Evolutionary conservation across 1,140 invertebrate genomes (phyloP).

Genomic region (Daktulosphaira vitifoliae): DNA sequence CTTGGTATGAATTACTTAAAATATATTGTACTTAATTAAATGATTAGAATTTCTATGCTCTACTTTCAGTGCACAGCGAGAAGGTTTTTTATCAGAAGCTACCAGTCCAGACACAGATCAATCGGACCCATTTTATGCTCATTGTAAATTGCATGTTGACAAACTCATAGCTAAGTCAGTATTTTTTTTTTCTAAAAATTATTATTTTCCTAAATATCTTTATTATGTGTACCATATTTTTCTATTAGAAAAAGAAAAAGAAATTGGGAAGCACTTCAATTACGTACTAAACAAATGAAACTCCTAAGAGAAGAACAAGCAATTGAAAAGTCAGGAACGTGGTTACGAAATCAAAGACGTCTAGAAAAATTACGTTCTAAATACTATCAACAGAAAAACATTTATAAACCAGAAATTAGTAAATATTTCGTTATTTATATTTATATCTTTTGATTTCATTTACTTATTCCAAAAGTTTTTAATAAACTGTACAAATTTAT

Average conservation of each 20-base stretch:
- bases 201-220: neutral
- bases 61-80: constrained; percentile 65
- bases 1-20: constrained; percentile 57
- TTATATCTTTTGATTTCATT: no score
- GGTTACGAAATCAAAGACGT: constrained; percentile 66
- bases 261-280: constrained; percentile 80
- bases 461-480: no score
- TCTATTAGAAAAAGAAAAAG: constrained; percentile 54
- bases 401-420: constrained; percentile 41
- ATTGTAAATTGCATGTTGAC: constrained; percentile 87
- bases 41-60: neutral
- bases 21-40: neutral
- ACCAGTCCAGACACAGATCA: constrained; percentile 88
- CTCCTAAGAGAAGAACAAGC: constrained; percentile 49
- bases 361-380: constrained; percentile 65
- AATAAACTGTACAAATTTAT: no score
- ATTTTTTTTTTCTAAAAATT: neutral
- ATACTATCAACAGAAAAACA: constrained; percentile 62
- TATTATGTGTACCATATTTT: constrained; percentile 12
- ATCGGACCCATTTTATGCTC: constrained; percentile 93
- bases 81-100: constrained; percentile 85
- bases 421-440: constrained; percentile 8
- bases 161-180: constrained; percentile 59
- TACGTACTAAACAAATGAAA: constrained; percentile 60
- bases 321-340: constrained; percentile 53